Evolutionary conservation across 2,888 invertebrate species (phyloP).

Genomic region (Xanthia icteritia): DNA sequence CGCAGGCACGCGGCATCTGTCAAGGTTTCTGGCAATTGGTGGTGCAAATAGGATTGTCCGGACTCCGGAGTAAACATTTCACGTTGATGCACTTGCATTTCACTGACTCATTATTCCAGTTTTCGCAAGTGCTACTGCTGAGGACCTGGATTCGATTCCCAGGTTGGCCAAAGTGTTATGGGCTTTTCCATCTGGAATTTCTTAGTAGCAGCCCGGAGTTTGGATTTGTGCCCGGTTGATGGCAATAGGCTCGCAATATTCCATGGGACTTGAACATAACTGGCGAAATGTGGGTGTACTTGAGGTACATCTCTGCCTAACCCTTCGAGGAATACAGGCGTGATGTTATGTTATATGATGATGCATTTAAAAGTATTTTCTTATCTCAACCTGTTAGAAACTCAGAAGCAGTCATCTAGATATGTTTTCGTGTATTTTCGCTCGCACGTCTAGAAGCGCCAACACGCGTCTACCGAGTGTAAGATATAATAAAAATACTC

Average conservation of each 20-base stretch:
- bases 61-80: neutral
- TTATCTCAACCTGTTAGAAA: neutral
- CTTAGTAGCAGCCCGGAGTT: too few relatives aligned
- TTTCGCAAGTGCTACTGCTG: too few relatives aligned
- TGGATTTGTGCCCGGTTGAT: neutral
- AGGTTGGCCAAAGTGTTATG: too few relatives aligned
- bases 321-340: neutral
- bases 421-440: neutral
- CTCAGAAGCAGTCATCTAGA: neutral
- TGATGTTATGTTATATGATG: too few relatives aligned
- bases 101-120: too few relatives aligned
- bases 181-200: too few relatives aligned
- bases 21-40: too few relatives aligned
- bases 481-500: conserved; percentile 20
- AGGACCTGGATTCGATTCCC: too few relatives aligned
- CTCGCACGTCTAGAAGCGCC: neutral
- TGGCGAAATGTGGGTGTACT: too few relatives aligned
- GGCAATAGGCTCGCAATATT: neutral
- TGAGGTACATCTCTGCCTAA: neutral
- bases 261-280: too few relatives aligned
- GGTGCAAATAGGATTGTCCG: neutral
- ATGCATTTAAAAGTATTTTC: neutral
- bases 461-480: conserved; percentile 37
- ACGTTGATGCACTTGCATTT: neutral
- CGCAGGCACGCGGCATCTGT: too few relatives aligned